Percentiles rank a stretch among this genome's conserved stretches.
Evolutionary conservation across 2,888 invertebrate genomes (phyloP).

Genomic region (Tetragonula carbonaria): DNA sequence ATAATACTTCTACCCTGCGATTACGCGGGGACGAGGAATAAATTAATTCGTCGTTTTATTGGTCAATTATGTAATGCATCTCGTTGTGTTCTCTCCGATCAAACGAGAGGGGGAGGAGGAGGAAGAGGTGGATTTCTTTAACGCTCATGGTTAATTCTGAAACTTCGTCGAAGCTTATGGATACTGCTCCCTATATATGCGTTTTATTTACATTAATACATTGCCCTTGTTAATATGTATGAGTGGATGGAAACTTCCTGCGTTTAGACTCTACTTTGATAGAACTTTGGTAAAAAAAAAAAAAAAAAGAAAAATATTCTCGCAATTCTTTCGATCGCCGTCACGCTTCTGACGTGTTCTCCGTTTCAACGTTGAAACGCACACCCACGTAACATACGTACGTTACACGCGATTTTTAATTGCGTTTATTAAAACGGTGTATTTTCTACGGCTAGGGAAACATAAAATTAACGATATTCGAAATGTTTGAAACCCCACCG

Average conservation of each 20-base stretch:
- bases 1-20: neutral
- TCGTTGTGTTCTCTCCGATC: constrained; percentile 23
- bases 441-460: neutral
- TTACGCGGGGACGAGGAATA: constrained; percentile 10
- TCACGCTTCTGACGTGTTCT: neutral
- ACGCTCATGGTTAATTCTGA: neutral
- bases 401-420: neutral
- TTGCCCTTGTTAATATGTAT: constrained; percentile 30
- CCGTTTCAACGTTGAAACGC: neutral
- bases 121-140: too few relatives aligned
- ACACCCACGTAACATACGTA: too few relatives aligned
- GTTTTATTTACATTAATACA: constrained; percentile 19
- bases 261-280: neutral
- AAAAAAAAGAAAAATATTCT: neutral
- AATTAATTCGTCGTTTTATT: constrained; percentile 41
- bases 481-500: neutral
- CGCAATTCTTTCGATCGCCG: neutral
- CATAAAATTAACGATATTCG: neutral
- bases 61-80: constrained; percentile 39
- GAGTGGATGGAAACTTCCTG: constrained; percentile 23
- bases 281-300: too few relatives aligned
- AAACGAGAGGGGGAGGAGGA: neutral
- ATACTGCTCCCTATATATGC: neutral
- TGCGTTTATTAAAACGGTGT: neutral
- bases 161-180: neutral